These are phyloP conservation scores for Pangasius sanitwongsei DNA, from an alignment of 2,797 vertebrate species.

Conservation along the genomic window DNA sequence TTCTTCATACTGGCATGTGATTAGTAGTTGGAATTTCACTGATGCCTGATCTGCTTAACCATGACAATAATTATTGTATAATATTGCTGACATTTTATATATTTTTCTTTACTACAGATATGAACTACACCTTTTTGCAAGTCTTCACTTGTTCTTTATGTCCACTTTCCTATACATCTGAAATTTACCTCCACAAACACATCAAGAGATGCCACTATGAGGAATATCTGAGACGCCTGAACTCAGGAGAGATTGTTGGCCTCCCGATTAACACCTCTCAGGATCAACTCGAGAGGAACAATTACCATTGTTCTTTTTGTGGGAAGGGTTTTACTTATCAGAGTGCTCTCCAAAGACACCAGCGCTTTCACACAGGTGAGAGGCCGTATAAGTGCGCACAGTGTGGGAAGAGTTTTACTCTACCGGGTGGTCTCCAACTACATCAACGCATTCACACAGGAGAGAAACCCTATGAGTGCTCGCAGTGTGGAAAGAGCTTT, in stretches of 20 bases:
- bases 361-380: slow-evolving; percentile 28
- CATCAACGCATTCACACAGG: slow-evolving; percentile 32
- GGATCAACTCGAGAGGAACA: not conserved
- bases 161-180: slow-evolving; percentile 22
- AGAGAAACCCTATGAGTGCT: slow-evolving; percentile 36
- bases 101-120: slow-evolving; percentile 1
- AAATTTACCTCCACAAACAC: slow-evolving; percentile 30
- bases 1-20: not conserved
- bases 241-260: slow-evolving; percentile 20
- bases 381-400: slow-evolving; percentile 11
- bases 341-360: slow-evolving; percentile 33
- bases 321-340: slow-evolving; percentile 31
- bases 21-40: not conserved
- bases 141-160: slow-evolving; percentile 24
- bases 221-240: slow-evolving; percentile 26
- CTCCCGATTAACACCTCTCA: not conserved
- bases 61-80: not conserved
- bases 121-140: slow-evolving; percentile 20
- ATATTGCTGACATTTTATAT: not conserved
- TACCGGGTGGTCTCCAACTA: slow-evolving; percentile 11
- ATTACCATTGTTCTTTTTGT: slow-evolving; percentile 28
- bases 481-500: slow-evolving; percentile 35
- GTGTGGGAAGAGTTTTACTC: slow-evolving; percentile 28
- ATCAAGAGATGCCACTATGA: slow-evolving; percentile 31
- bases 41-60: not conserved